phyloP scores from a whole-genome alignment of 2,797 vertebrate genomes.

The Sebastolobus altivelis region DNA sequence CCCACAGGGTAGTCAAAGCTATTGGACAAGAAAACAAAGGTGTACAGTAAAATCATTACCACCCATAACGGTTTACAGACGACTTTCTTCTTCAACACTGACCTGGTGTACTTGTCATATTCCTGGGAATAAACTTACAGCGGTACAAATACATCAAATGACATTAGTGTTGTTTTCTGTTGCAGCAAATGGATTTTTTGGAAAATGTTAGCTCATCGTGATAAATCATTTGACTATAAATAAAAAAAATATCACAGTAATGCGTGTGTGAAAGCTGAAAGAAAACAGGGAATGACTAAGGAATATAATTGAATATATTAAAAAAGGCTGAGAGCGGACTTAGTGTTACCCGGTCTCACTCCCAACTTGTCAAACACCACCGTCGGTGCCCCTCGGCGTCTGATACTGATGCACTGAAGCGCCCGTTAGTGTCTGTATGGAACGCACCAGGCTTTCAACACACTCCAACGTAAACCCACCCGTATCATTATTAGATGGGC shows the following conservation, averaged over 20 bases:
- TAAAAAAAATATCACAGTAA: too few species aligned
- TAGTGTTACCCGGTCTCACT: not conserved
- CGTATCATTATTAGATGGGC: too few species aligned
- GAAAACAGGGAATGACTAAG: not conserved
- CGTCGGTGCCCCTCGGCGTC: too few species aligned
- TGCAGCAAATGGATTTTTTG: not conserved
- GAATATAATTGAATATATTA: not conserved
- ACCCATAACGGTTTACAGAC: not conserved
- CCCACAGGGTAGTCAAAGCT: not conserved
- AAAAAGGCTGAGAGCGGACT: not conserved
- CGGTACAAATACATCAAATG: not conserved
- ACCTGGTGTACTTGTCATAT: not conserved
- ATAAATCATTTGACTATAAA: not conserved
- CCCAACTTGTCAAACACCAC: too few species aligned
- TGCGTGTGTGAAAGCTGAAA: not conserved
- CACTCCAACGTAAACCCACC: too few species aligned
- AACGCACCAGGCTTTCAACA: too few species aligned
- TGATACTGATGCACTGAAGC: too few species aligned
- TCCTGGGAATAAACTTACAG: not conserved
- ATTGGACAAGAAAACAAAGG: not conserved
- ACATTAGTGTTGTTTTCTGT: not conserved
- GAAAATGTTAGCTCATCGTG: not conserved
- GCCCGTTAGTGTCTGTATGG: too few species aligned
- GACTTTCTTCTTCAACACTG: not conserved
- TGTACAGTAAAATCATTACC: too few species aligned